Conservation (phyloP, 2,797 vertebrate species). For the Prionace glauca region DNA sequence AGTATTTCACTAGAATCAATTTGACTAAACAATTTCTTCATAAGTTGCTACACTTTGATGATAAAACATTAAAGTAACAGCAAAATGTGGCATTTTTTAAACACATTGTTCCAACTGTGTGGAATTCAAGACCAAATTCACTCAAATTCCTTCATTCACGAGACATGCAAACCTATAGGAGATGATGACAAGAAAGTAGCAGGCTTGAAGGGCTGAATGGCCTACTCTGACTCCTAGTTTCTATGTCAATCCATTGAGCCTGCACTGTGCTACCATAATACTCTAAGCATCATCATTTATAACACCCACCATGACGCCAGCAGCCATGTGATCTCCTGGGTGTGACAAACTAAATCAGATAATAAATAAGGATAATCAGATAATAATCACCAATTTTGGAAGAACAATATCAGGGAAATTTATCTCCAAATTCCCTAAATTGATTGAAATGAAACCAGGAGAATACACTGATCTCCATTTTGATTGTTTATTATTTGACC, state of each 20-base stretch:
- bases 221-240: too few species aligned
- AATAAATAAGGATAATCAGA: not conserved
- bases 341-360: not conserved
- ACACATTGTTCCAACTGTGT: not conserved
- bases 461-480: not conserved
- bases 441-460: not conserved
- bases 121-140: not conserved
- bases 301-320: not conserved
- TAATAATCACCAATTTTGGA: not conserved
- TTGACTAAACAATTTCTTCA: not conserved
- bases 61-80: not conserved
- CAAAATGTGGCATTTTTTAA: not conserved
- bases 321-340: not conserved
- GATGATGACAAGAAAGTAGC: not conserved
- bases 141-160: not conserved
- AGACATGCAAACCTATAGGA: not conserved
- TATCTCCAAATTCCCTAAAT: not conserved
- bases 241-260: not conserved
- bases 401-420: not conserved
- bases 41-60: not conserved
- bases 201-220: too few species aligned
- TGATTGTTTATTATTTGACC: not conserved
- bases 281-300: not conserved
- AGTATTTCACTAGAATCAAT: not conserved
- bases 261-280: not conserved